These are phyloP conservation scores for Drosophila diplacantha DNA, from an alignment of 2,888 invertebrate species.

Conservation along the genomic window DNA sequence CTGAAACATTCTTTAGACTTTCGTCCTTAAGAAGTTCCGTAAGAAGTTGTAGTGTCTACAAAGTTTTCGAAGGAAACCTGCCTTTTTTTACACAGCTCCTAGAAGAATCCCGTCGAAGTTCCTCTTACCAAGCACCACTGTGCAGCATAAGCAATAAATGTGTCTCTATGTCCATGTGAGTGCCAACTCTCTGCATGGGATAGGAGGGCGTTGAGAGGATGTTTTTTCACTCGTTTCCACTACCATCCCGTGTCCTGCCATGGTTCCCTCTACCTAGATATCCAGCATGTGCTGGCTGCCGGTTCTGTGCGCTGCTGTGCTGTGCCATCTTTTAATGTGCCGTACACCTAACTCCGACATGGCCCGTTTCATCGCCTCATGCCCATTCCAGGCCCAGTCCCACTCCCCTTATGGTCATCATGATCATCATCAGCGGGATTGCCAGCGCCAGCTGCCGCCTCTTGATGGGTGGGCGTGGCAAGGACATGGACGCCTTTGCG, in stretches of 20 bases:
- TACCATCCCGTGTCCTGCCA: background rate
- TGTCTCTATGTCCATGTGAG: slow-evolving; percentile 41
- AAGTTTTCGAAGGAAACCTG: background rate
- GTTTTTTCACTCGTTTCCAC: slow-evolving; percentile 20
- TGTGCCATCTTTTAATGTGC: slow-evolving; percentile 60
- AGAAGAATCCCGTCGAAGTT: background rate
- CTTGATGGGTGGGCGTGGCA: slow-evolving; percentile 58
- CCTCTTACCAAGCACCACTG: slow-evolving; percentile 16
- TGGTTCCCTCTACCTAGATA: slow-evolving; percentile 39
- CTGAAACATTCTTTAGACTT: background rate
- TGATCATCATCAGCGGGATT: slow-evolving; percentile 33
- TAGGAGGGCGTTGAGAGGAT: slow-evolving; percentile 45
- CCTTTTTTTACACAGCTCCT: background rate
- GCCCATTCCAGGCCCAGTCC: slow-evolving; percentile 1
- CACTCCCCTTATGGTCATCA: slow-evolving; percentile 31
- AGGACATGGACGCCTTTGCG: slow-evolving; percentile 46
- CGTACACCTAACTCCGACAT: slow-evolving; percentile 49
- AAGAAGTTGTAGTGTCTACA: background rate
- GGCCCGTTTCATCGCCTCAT: slow-evolving; percentile 29
- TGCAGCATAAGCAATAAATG: slow-evolving; percentile 47
- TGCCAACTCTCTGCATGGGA: slow-evolving; percentile 42
- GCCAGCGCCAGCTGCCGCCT: slow-evolving; percentile 40
- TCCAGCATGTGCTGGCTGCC: slow-evolving; percentile 36
- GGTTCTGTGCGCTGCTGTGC: slow-evolving; percentile 25
- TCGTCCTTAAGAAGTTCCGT: background rate